These are phyloP conservation scores for Microplitis manilae DNA, from an alignment of 2,888 invertebrate species.

Conservation along the genomic window DNA sequence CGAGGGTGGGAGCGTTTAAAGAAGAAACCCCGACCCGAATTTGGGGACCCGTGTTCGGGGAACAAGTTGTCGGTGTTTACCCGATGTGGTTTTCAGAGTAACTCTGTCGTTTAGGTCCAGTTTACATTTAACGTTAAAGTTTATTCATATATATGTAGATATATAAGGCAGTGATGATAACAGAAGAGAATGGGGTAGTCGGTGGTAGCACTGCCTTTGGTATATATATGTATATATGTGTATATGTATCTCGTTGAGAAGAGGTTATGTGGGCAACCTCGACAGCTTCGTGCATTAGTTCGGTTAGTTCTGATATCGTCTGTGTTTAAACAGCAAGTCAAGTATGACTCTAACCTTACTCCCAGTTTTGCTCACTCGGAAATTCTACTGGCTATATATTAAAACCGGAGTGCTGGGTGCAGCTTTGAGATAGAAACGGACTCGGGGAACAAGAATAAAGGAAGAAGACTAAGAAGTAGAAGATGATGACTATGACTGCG, in stretches of 20 bases:
- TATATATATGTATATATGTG: no score
- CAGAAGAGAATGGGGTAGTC: conserved; percentile 47
- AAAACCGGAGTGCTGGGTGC: conserved; percentile 29
- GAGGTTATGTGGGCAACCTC: conserved; percentile 52
- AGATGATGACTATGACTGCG: conserved; percentile 31
- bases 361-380: not conserved
- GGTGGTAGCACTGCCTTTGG: no score
- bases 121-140: not conserved
- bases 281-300: conserved; percentile 57
- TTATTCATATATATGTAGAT: not conserved
- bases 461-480: conserved; percentile 43
- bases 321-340: conserved; percentile 71
- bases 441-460: conserved; percentile 35
- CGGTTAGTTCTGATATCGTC: conserved; percentile 70
- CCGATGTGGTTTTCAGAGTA: not conserved
- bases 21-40: no score
- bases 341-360: conserved; percentile 50
- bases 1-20: no score
- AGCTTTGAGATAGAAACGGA: conserved; percentile 26
- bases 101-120: not conserved
- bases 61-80: not conserved
- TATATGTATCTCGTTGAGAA: conserved; percentile 47
- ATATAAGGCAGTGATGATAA: conserved; percentile 61
- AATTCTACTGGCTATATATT: conserved; percentile 10
- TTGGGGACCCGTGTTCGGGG: not conserved